Evolutionary conservation across 2,888 invertebrate species (phyloP).

Genomic region (Philereme transversata): DNA sequence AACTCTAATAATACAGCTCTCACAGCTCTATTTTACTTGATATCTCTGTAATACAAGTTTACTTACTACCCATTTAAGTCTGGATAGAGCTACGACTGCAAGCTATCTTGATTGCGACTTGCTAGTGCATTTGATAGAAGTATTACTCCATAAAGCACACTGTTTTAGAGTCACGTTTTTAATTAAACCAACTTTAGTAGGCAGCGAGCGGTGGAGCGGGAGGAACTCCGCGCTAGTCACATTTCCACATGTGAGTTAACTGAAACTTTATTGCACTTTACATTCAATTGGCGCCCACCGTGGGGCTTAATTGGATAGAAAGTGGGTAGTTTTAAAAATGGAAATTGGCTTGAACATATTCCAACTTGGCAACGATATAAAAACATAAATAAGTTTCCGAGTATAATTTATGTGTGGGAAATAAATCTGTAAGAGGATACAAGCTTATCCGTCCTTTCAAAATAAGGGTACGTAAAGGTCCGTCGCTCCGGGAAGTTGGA

Average conservation of each 20-base stretch:
- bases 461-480: conserved; percentile 62
- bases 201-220: conserved; percentile 38
- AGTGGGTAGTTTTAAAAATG: conserved; percentile 34
- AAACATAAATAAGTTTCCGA: conserved; percentile 50
- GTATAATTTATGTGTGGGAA: conserved; percentile 63
- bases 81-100: conserved; percentile 30
- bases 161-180: conserved; percentile 66
- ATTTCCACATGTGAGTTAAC: conserved; percentile 54
- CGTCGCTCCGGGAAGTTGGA: conserved; percentile 59
- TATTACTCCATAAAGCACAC: conserved; percentile 38
- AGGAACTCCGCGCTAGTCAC: conserved; percentile 59
- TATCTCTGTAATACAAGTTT: conserved; percentile 32
- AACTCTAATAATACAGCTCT: conserved; percentile 16
- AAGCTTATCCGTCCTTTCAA: conserved; percentile 70
- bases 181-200: conserved; percentile 65
- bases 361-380: conserved; percentile 46
- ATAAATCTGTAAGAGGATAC: conserved; percentile 73
- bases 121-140: conserved; percentile 38
- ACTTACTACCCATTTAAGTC: conserved; percentile 34
- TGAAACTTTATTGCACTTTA: conserved; percentile 52
- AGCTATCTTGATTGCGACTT: conserved; percentile 35
- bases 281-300: conserved; percentile 52
- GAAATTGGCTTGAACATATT: conserved; percentile 42
- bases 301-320: conserved; percentile 38
- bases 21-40: conserved; percentile 18